Conservation (phyloP, 64 coral and sea anemone genomes). For the Pocillopora damicornis region DNA sequence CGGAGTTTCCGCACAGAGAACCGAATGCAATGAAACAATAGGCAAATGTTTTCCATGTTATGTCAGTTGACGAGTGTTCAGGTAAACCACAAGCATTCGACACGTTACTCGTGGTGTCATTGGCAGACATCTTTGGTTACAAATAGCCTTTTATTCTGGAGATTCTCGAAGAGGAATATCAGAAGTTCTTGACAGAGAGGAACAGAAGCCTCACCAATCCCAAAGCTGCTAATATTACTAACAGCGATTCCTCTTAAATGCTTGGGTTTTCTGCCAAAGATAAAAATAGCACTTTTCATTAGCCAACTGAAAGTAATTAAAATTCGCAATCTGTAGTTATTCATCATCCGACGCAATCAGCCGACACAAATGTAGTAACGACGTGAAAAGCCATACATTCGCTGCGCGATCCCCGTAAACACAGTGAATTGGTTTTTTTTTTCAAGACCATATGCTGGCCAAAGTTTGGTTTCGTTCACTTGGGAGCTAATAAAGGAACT, state of each 20-base stretch:
- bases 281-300: neutral
- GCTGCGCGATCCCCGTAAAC: neutral
- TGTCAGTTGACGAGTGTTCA: neutral
- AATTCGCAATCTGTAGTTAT: conserved; percentile 1
- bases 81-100: neutral
- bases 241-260: neutral
- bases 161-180: neutral
- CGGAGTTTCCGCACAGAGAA: conserved; percentile 4
- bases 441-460: neutral
- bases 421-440: neutral
- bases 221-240: neutral
- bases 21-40: neutral
- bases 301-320: neutral
- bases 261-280: neutral
- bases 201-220: neutral
- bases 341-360: neutral
- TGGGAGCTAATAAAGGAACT: neutral
- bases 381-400: neutral
- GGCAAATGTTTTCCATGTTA: neutral
- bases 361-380: neutral
- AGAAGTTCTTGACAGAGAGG: neutral
- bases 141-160: neutral
- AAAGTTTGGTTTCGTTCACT: neutral
- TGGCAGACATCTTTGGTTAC: neutral
- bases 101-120: neutral